phyloP scores from a whole-genome alignment of 1,140 invertebrate species.

The Bombus cullumanus region DNA sequence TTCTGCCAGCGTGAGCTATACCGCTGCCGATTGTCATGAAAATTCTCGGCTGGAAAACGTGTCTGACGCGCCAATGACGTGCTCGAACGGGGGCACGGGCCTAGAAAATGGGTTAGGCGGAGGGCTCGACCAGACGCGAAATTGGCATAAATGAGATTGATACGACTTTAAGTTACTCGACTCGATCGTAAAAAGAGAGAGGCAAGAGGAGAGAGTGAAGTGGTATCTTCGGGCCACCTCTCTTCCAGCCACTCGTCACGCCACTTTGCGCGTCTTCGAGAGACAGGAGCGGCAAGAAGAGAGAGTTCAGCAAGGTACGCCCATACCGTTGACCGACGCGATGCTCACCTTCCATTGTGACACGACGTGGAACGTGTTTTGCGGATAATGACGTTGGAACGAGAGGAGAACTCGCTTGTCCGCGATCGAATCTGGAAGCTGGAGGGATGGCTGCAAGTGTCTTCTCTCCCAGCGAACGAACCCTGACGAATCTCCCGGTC shows the following conservation, averaged over 20 bases:
- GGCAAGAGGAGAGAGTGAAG: background rate
- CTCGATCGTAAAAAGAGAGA: slow-evolving; percentile 30
- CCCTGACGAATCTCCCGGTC: background rate
- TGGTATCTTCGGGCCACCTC: background rate
- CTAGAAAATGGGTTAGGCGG: slow-evolving; percentile 37
- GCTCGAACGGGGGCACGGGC: slow-evolving; percentile 35
- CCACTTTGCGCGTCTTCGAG: slow-evolving; percentile 71
- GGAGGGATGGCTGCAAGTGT: slow-evolving; percentile 22
- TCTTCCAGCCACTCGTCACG: slow-evolving; percentile 72
- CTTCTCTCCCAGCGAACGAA: background rate
- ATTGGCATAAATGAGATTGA: slow-evolving; percentile 83
- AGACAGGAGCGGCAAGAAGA: slow-evolving; percentile 30
- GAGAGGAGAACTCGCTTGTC: slow-evolving; percentile 3
- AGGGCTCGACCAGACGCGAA: slow-evolving; percentile 70
- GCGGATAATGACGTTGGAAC: slow-evolving; percentile 62
- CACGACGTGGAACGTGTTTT: slow-evolving; percentile 58
- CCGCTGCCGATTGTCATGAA: slow-evolving; percentile 77
- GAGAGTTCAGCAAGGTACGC: slow-evolving; percentile 56
- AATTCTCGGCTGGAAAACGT: slow-evolving; percentile 69
- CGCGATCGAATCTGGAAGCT: slow-evolving; percentile 2
- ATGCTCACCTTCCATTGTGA: slow-evolving; percentile 60
- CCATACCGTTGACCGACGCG: slow-evolving; percentile 64
- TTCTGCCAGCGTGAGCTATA: slow-evolving; percentile 17
- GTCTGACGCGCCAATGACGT: slow-evolving; percentile 63
- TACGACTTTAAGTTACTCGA: slow-evolving; percentile 82